Conservation (phyloP, 2,888 invertebrate species). For the Entomobrya proxima region DNA sequence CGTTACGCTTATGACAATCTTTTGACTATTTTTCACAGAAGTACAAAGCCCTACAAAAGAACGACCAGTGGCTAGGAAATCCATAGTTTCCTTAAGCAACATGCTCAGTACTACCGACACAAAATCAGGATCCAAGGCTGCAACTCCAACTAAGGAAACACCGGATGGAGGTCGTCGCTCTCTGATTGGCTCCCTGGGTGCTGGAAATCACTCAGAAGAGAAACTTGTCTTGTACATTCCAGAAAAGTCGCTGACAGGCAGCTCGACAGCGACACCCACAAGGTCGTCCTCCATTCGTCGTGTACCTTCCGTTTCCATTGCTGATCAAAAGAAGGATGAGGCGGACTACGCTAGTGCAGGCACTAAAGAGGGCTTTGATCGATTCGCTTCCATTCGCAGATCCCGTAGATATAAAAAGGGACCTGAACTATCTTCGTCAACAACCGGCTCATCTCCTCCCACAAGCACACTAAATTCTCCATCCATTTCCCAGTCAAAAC, state of each 20-base stretch:
- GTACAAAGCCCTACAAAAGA: slow-evolving; percentile 84
- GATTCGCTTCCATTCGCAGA: slow-evolving; percentile 88
- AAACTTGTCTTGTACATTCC: slow-evolving; percentile 81
- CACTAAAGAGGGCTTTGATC: slow-evolving; percentile 85
- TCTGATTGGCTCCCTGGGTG: slow-evolving; percentile 81
- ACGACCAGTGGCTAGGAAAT: slow-evolving; percentile 58
- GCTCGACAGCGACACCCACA: slow-evolving; percentile 7
- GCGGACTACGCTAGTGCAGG: slow-evolving; percentile 51
- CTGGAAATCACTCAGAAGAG: slow-evolving; percentile 78
- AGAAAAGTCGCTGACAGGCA: slow-evolving; percentile 70
- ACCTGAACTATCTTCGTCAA: slow-evolving; percentile 76
- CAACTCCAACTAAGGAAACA: slow-evolving; percentile 79
- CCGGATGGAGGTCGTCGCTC: slow-evolving; percentile 81
- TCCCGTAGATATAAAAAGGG: slow-evolving; percentile 87
- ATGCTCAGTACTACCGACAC: slow-evolving; percentile 40
- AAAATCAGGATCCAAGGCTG: neutral
- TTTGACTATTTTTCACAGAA: slow-evolving; percentile 79
- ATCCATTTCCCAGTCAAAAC: slow-evolving; percentile 20
- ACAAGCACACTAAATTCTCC: slow-evolving; percentile 68
- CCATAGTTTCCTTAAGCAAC: slow-evolving; percentile 61
- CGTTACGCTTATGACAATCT: neutral
- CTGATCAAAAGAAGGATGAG: slow-evolving; percentile 48
- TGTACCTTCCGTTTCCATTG: slow-evolving; percentile 55
- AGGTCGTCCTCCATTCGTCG: slow-evolving; percentile 51
- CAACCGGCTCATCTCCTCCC: slow-evolving; percentile 57